Evolutionary conservation across 1,140 invertebrate genomes (phyloP).

Genomic region (Trachymyrmex septentrionalis): DNA sequence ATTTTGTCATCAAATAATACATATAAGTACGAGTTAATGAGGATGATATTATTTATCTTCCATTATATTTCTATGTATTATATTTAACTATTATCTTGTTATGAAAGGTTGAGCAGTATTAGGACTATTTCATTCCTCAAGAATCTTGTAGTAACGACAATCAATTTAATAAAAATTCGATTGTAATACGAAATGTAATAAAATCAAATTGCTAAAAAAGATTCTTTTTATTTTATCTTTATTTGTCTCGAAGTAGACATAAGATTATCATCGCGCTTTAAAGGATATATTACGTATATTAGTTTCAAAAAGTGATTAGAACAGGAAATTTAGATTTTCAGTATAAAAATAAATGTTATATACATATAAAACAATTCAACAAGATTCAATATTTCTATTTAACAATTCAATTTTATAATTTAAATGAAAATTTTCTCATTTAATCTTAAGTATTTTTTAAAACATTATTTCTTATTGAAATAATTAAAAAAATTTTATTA

Average conservation of each 20-base stretch:
- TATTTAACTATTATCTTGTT: not conserved
- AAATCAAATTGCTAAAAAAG: not conserved
- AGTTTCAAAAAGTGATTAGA: too few relatives aligned
- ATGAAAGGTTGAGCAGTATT: not conserved
- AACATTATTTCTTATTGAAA: too few relatives aligned
- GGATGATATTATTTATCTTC: not conserved
- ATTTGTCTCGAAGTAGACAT: not conserved
- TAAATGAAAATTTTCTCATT: too few relatives aligned
- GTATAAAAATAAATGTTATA: too few relatives aligned
- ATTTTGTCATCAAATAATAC: not conserved
- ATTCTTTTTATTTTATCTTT: not conserved
- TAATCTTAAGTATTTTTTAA: too few relatives aligned
- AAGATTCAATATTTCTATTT: too few relatives aligned
- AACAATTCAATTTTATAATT: too few relatives aligned
- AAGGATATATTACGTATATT: too few relatives aligned
- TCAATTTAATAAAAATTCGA: not conserved
- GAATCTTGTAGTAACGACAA: not conserved
- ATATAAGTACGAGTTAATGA: not conserved
- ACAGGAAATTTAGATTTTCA: too few relatives aligned
- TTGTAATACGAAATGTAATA: not conserved
- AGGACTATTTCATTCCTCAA: not conserved
- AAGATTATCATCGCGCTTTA: not conserved
- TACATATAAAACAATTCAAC: too few relatives aligned
- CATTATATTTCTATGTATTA: not conserved
- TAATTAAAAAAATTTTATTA: too few relatives aligned